Base-by-base conservation (phyloP, 2,113 vertebrate genomes). In the Accipiter virgatus region DNA sequence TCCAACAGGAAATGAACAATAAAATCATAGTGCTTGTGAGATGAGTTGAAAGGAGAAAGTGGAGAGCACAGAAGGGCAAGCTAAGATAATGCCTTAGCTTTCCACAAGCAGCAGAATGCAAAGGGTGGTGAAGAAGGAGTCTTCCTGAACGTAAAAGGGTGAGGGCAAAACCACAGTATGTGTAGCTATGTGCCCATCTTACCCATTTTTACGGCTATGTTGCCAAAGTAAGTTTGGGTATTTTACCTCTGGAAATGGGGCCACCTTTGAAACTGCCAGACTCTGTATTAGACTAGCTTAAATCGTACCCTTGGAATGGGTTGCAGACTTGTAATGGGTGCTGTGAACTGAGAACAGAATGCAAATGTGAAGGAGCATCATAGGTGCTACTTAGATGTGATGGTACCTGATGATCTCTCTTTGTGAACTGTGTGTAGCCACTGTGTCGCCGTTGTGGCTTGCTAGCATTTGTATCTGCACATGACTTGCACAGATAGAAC, bases 1-100 rank as follows among this genome's bases (percentile, higher is more conserved):
- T 52, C 62, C 38, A 88, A 36, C n/a, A 86, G 94, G 63, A 87
- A 90, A 90, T 96, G 61, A 84, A 29, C 58, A 94, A 48, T 84
- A 88, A 90, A 87, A 56, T 90, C 40, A 34, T 42, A 71, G 86
- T 81, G 55, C 36, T 93, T 63, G 32, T 74, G 86, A 84, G 26
- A 36, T 38, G 67, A 73, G 50, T 59, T 94, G 82, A 95, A 86
- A 79, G 56, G 52, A 83, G 55, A 86, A 94, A 74, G 34, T 81
- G 25, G 62, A 68, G 43, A 75, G 43, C 53, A 52, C 22, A 40
- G 31, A 67, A 74, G 47, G 68, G 65, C 43, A 71, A 56, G 11
- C 18, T 47, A 27, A 90, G 52, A 63, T 77, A 84, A 32, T 27
- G 34, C 34, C 52, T 85, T 75, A 6, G 4, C 18, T 65, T 93